These are phyloP conservation scores for Ridgeia piscesae DNA, from an alignment of 1,140 invertebrate genomes.

Conservation along the genomic window DNA sequence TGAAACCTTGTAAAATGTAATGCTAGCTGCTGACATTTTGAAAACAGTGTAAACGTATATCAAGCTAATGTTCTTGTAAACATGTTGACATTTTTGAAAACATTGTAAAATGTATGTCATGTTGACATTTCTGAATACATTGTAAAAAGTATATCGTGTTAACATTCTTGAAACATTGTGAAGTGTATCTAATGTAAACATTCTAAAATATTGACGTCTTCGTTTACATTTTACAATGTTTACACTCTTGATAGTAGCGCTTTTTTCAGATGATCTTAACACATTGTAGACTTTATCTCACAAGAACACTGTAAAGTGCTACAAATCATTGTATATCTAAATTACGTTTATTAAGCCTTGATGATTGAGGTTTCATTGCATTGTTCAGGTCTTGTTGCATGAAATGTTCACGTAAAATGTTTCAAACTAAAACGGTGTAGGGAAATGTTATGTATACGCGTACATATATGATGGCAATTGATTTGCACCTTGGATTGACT, in stretches of 20 bases:
- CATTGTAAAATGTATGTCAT: not conserved
- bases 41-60: not conserved
- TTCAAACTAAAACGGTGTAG: not conserved
- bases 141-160: not conserved
- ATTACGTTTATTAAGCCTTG: not conserved
- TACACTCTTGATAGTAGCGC: not conserved
- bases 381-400: not conserved
- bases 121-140: not conserved
- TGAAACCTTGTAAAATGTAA: not conserved
- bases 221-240: not conserved
- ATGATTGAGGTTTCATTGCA: not conserved
- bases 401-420: conserved; percentile 1
- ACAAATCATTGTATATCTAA: not conserved
- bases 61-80: not conserved
- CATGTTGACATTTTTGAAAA: not conserved
- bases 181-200: not conserved
- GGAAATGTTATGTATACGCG: not conserved
- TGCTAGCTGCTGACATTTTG: not conserved
- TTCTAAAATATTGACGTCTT: not conserved
- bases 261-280: not conserved
- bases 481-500: not conserved
- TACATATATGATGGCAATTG: not conserved
- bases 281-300: not conserved
- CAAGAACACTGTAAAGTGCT: not conserved
- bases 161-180: not conserved